A percentile compares a stretch with the other conserved stretches of the same genome.
phyloP scores from a whole-genome alignment of 1,140 invertebrate species.

The Sycophaga agraensis region DNA sequence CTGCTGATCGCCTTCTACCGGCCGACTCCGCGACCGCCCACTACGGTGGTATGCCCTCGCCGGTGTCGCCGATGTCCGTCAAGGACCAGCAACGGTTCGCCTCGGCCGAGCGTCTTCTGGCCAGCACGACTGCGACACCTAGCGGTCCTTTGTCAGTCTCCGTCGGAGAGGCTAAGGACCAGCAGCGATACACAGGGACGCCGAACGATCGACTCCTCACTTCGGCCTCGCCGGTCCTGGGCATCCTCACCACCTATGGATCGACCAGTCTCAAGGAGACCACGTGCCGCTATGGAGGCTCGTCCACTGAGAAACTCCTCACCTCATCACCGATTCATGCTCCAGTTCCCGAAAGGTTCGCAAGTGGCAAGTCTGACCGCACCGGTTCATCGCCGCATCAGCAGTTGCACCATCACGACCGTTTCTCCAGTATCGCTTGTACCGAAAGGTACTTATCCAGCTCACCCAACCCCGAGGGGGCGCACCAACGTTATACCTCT shows the following conservation, averaged over 20 bases:
- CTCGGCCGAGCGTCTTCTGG: constrained; percentile 47
- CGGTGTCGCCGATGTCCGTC: constrained; percentile 46
- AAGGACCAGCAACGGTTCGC: constrained; percentile 29
- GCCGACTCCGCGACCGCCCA: constrained; percentile 34
- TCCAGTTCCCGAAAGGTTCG: constrained; percentile 50
- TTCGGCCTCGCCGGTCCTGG: constrained; percentile 47
- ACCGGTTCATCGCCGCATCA: constrained; percentile 42
- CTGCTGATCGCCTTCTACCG: constrained; percentile 47
- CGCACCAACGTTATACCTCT: constrained; percentile 49
- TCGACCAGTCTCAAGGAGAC: constrained; percentile 34
- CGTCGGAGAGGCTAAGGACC: constrained; percentile 42
- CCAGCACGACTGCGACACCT: constrained; percentile 18
- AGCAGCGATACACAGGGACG: constrained; percentile 42
- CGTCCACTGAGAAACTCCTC: constrained; percentile 43
- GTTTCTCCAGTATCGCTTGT: constrained; percentile 39
- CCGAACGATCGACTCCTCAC: constrained; percentile 45
- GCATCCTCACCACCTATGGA: constrained; percentile 26
- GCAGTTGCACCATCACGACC: constrained; percentile 38
- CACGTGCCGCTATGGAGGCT: constrained; percentile 8
- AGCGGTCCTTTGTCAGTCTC: constrained; percentile 35
- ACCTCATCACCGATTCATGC: constrained; percentile 49
- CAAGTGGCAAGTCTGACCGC: constrained; percentile 32
- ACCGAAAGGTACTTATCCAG: constrained; percentile 46
- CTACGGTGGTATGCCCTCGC: constrained; percentile 29
- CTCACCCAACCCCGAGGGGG: constrained; percentile 45